These are phyloP conservation scores for Cephus pygmeus DNA, from an alignment of 2,888 invertebrate genomes.

Conservation along the genomic window DNA sequence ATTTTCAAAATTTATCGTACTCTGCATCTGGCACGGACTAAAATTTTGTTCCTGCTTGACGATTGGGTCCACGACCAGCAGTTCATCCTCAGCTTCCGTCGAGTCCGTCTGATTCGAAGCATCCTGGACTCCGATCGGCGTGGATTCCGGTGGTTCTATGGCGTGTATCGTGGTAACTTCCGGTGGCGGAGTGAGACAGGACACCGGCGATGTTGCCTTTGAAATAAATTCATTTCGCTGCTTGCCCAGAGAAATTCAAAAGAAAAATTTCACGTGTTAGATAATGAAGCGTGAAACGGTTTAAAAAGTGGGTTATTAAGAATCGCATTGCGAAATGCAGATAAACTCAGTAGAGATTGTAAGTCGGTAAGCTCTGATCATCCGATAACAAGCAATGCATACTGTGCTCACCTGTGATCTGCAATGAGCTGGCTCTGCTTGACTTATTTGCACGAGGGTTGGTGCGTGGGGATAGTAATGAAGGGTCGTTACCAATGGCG, in stretches of 20 bases:
- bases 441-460: conserved; percentile 58
- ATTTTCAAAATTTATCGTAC: conserved; percentile 48
- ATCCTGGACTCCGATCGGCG: conserved; percentile 76
- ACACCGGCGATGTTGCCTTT: conserved; percentile 68
- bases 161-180: conserved; percentile 67
- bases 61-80: conserved; percentile 36
- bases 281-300: background rate
- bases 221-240: conserved; percentile 56
- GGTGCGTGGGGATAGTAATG: conserved; percentile 62
- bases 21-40: conserved; percentile 46
- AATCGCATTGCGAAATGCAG: background rate
- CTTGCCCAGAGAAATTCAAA: conserved; percentile 29
- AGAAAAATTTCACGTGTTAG: background rate
- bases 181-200: conserved; percentile 75
- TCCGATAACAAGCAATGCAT: background rate
- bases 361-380: background rate
- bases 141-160: conserved; percentile 66
- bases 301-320: background rate
- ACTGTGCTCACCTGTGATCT: conserved; percentile 53
- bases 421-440: conserved; percentile 58
- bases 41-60: conserved; percentile 56
- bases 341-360: background rate
- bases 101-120: conserved; percentile 88
- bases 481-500: conserved; percentile 58
- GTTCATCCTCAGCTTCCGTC: conserved; percentile 64